Evolutionary conservation across 2,888 invertebrate genomes (phyloP).

Genomic region (Elgonia sp.): DNA sequence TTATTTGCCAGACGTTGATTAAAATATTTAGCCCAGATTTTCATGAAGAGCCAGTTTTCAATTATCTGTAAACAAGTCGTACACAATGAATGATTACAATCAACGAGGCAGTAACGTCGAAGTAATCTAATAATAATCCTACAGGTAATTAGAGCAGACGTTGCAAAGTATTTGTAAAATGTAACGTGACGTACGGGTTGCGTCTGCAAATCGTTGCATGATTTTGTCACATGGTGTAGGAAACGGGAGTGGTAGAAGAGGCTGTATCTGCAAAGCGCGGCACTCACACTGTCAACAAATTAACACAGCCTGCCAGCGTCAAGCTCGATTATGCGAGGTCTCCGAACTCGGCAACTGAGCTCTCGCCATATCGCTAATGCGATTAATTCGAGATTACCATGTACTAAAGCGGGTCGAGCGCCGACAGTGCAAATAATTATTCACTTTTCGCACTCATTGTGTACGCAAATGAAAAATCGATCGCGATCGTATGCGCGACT

Average conservation of each 20-base stretch:
- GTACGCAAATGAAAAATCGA: constrained; percentile 50
- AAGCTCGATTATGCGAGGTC: constrained; percentile 73
- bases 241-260: constrained; percentile 38
- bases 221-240: constrained; percentile 41
- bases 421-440: constrained; percentile 49
- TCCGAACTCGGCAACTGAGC: constrained; percentile 67
- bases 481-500: not conserved
- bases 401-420: constrained; percentile 65
- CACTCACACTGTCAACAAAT: constrained; percentile 71
- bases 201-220: constrained; percentile 32
- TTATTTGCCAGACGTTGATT: too few species aligned
- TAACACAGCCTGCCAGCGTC: constrained; percentile 70
- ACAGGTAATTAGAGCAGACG: constrained; percentile 30
- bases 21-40: constrained; percentile 11
- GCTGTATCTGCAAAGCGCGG: constrained; percentile 14
- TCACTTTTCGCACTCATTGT: constrained; percentile 49
- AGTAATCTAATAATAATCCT: constrained; percentile 40
- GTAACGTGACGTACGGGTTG: constrained; percentile 21
- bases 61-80: constrained; percentile 32
- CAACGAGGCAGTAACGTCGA: constrained; percentile 23
- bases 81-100: constrained; percentile 33
- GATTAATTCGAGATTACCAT: constrained; percentile 80
- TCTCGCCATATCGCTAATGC: constrained; percentile 77
- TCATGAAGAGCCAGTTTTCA: constrained; percentile 7
- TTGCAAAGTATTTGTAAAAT: constrained; percentile 44